Conservation (phyloP, 92 coral and sea anemone species). For the Heteractis magnifica region DNA sequence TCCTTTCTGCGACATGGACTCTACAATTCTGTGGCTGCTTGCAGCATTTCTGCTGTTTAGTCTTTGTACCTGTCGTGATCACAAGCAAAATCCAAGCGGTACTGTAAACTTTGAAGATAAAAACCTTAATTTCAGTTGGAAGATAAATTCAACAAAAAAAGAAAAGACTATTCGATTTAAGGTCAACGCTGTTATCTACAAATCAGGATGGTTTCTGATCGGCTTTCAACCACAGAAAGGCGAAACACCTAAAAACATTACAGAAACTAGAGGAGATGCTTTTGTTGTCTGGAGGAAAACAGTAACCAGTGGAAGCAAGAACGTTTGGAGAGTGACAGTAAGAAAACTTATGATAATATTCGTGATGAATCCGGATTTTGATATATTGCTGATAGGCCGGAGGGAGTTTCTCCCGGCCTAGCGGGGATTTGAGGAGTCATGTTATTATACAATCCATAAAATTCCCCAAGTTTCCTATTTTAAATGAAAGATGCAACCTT, state of each 20-base stretch:
- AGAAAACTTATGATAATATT: neutral
- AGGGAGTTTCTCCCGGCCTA: no score
- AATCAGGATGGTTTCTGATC: slow-evolving; percentile 64
- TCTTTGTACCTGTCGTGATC: neutral
- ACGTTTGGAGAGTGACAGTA: slow-evolving; percentile 40
- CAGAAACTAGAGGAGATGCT: slow-evolving; percentile 42
- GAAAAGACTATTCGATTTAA: slow-evolving; percentile 38
- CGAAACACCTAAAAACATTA: neutral
- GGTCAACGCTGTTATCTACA: slow-evolving; percentile 31
- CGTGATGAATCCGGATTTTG: no score
- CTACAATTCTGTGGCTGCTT: neutral
- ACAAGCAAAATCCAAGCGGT: slow-evolving; percentile 2
- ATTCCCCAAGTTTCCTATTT: no score
- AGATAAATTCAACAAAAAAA: slow-evolving; percentile 22
- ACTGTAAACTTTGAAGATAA: slow-evolving; percentile 23
- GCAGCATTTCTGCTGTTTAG: neutral
- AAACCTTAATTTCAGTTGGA: slow-evolving; percentile 45
- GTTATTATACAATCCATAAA: no score
- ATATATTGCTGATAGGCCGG: no score
- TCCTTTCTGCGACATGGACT: neutral
- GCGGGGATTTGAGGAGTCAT: no score
- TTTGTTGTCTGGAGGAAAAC: slow-evolving; percentile 40
- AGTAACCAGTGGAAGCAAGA: neutral
- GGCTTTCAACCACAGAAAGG: slow-evolving; percentile 55
- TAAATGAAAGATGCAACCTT: no score